Conservation (phyloP, 2,113 vertebrate species). For the Hymenochirus boettgeri region DNA sequence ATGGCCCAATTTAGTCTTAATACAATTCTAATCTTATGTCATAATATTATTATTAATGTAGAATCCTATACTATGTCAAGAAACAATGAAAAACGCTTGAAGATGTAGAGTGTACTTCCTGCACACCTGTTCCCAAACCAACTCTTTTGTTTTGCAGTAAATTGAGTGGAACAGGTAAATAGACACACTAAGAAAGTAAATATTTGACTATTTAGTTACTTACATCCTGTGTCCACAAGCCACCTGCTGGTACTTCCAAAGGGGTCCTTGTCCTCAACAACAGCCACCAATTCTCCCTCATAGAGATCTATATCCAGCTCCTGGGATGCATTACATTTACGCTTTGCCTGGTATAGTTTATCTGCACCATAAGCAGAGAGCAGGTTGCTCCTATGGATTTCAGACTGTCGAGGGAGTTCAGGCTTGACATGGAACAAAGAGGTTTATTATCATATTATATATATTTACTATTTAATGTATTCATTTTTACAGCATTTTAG, state of each 20-base stretch:
- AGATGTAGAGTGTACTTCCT: too few relatives aligned
- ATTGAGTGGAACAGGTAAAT: conserved; percentile 45
- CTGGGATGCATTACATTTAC: conserved; percentile 91
- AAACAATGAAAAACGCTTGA: too few relatives aligned
- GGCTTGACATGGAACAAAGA: conserved; percentile 51
- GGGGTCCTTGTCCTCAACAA: conserved; percentile 82
- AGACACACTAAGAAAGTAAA: conserved; percentile 43
- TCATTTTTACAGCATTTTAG: too few relatives aligned
- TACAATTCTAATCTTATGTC: too few relatives aligned
- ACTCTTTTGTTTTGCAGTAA: conserved; percentile 27
- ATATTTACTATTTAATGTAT: too few relatives aligned
- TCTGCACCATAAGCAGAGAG: conserved; percentile 63
- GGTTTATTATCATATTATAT: background rate
- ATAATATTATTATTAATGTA: too few relatives aligned
- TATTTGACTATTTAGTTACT: conserved; percentile 54
- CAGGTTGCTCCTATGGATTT: conserved; percentile 71
- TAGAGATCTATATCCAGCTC: conserved; percentile 83
- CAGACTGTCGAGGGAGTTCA: conserved; percentile 75
- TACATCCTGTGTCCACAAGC: conserved; percentile 90
- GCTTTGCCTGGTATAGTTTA: conserved; percentile 80
- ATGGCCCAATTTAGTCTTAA: too few relatives aligned
- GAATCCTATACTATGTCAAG: too few relatives aligned
- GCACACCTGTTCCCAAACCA: too few relatives aligned
- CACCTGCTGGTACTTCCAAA: conserved; percentile 84
- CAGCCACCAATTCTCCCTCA: conserved; percentile 88